Conservation (phyloP, 1,140 invertebrate genomes). For the Neuroterus valhalla region DNA sequence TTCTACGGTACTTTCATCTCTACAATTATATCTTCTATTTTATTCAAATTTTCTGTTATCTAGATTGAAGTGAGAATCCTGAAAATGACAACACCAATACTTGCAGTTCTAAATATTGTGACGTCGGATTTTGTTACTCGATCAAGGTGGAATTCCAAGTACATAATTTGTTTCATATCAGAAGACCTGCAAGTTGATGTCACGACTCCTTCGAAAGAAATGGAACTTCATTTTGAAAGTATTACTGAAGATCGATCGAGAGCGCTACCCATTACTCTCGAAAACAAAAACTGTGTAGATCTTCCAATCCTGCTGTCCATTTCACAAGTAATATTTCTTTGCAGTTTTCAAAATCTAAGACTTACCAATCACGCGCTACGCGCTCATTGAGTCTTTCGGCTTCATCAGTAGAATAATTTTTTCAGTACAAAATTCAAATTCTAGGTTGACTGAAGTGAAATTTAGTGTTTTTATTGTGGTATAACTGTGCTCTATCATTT, state of each 20-base stretch:
- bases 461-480: no score
- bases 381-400: no score
- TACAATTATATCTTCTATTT: conserved; percentile 13
- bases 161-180: conserved; percentile 68
- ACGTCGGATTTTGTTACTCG: conserved; percentile 66
- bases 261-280: conserved; percentile 57
- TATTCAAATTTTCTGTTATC: conserved; percentile 38
- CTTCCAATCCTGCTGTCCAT: conserved; percentile 59
- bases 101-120: conserved; percentile 58
- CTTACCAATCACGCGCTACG: no score
- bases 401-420: no score
- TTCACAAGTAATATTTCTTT: conserved; percentile 56
- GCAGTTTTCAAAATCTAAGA: no score
- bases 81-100: conserved; percentile 62
- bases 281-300: conserved; percentile 66
- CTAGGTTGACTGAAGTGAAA: no score
- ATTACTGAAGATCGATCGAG: conserved; percentile 53
- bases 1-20: neutral
- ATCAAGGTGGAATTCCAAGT: conserved; percentile 62
- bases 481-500: no score
- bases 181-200: conserved; percentile 62
- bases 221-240: conserved; percentile 58
- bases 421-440: no score
- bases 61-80: conserved; percentile 64
- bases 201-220: conserved; percentile 44